These are phyloP conservation scores for Stigmatopora argus DNA, from an alignment of 2,113 vertebrate genomes.

Conservation along the genomic window DNA sequence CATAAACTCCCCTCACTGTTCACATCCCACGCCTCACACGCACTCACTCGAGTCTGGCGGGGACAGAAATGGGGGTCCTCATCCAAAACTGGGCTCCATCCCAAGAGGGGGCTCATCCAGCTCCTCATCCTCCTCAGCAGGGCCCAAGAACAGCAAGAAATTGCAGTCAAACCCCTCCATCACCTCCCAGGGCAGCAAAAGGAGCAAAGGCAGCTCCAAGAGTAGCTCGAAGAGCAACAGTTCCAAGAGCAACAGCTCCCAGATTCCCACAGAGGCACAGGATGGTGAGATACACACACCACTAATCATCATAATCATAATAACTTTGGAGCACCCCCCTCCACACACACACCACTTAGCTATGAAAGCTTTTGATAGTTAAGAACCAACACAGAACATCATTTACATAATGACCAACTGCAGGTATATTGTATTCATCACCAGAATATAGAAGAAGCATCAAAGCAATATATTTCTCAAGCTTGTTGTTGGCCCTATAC, in stretches of 20 bases:
- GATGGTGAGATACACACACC: conserved; percentile 74
- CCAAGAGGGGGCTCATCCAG: conserved; percentile 64
- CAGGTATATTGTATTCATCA: background rate
- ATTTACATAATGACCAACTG: background rate
- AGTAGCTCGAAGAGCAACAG: conserved; percentile 83
- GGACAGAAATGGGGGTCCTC: conserved; percentile 56
- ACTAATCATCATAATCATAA: background rate
- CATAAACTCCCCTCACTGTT: conserved; percentile 49
- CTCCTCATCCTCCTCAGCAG: conserved; percentile 63
- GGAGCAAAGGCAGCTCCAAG: conserved; percentile 86
- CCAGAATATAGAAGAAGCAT: background rate
- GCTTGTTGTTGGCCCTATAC: background rate
- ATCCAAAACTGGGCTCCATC: conserved; percentile 62
- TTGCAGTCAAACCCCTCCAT: conserved; percentile 84
- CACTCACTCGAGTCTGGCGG: conserved; percentile 48
- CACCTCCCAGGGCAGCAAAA: conserved; percentile 88
- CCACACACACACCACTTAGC: background rate
- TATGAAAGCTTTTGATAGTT: background rate
- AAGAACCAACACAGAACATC: background rate
- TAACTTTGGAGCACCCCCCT: background rate
- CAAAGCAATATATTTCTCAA: background rate
- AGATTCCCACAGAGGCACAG: conserved; percentile 87
- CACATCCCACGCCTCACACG: conserved; percentile 45
- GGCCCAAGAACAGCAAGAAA: conserved; percentile 74
- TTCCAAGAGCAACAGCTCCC: conserved; percentile 83